Percentiles rank a stretch among this genome's conserved stretches.
These are phyloP conservation scores for Drosophila mimica DNA, from an alignment of 2,888 invertebrate genomes.

Conservation along the genomic window DNA sequence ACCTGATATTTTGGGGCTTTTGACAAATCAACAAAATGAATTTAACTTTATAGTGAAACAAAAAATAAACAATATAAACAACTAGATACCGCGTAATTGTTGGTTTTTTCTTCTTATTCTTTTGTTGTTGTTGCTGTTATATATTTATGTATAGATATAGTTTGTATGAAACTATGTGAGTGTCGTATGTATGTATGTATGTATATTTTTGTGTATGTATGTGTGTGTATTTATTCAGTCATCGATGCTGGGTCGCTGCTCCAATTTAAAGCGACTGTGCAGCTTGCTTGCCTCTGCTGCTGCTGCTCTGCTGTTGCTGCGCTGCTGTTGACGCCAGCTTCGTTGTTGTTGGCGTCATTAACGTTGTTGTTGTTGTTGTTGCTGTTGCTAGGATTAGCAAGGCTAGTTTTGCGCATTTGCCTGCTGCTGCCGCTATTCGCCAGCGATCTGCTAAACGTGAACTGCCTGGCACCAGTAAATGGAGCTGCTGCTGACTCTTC, in stretches of 20 bases:
- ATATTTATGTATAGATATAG: constrained; percentile 20
- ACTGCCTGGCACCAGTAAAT: constrained; percentile 30
- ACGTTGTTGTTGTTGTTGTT: constrained; percentile 16
- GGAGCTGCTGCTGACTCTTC: constrained; percentile 1
- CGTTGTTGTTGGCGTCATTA: constrained; percentile 7
- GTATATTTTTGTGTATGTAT: constrained; percentile 1
- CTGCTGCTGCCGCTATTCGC: background rate
- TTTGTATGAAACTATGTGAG: constrained; percentile 1
- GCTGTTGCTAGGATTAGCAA: constrained; percentile 3
- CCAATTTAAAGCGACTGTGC: constrained; percentile 59
- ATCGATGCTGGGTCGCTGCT: constrained; percentile 42
- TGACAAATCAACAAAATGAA: constrained; percentile 52
- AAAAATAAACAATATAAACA: constrained; percentile 11
- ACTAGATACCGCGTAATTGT: constrained; percentile 28
- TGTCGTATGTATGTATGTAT: background rate
- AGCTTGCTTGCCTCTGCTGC: constrained; percentile 10
- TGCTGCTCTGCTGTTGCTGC: constrained; percentile 4
- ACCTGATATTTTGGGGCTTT: constrained; percentile 19
- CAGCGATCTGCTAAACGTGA: background rate
- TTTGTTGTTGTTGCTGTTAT: constrained; percentile 20
- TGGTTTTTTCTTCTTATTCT: background rate
- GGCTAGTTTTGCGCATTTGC: constrained; percentile 2
- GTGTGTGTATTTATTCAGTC: constrained; percentile 38
- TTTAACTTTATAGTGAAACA: constrained; percentile 26
- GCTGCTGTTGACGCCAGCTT: constrained; percentile 13